Evolutionary conservation across 2,797 vertebrate genomes (phyloP).

Genomic region (Falco berigora): DNA sequence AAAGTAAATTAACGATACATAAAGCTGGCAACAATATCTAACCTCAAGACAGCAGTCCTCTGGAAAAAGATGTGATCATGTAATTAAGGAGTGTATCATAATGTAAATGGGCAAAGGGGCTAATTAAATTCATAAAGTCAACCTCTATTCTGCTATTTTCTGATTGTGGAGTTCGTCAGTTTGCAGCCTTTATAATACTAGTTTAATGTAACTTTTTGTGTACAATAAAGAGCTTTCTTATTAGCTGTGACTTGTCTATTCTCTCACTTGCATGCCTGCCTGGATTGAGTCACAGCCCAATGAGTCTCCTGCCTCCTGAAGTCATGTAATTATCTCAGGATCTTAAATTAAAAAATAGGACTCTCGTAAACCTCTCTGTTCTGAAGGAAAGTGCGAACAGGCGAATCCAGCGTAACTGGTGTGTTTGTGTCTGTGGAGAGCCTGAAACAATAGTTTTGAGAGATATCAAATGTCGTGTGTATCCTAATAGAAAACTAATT

Average conservation of each 20-base stretch:
- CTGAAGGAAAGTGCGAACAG: neutral
- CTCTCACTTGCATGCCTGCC: neutral
- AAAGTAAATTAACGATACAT: neutral
- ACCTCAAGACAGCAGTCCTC: neutral
- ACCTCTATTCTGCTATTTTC: neutral
- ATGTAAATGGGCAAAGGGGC: neutral
- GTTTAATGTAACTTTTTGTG: neutral
- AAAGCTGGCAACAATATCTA: neutral
- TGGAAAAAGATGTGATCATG: neutral
- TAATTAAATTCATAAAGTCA: neutral
- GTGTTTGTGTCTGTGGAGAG: neutral
- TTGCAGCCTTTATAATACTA: neutral
- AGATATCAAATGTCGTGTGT: neutral
- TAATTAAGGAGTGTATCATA: neutral
- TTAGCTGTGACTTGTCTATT: neutral
- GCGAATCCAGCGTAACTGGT: neutral
- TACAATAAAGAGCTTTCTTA: neutral
- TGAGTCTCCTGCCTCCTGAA: neutral
- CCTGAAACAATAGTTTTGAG: neutral
- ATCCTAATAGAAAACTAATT: neutral
- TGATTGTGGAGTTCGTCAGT: neutral
- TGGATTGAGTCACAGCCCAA: constrained; percentile 3
- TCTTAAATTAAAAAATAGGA: neutral
- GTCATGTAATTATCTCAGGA: neutral
- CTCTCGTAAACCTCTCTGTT: neutral